Evolutionary conservation across 2,113 vertebrate species (phyloP).

Genomic region (Anser cygnoides): DNA sequence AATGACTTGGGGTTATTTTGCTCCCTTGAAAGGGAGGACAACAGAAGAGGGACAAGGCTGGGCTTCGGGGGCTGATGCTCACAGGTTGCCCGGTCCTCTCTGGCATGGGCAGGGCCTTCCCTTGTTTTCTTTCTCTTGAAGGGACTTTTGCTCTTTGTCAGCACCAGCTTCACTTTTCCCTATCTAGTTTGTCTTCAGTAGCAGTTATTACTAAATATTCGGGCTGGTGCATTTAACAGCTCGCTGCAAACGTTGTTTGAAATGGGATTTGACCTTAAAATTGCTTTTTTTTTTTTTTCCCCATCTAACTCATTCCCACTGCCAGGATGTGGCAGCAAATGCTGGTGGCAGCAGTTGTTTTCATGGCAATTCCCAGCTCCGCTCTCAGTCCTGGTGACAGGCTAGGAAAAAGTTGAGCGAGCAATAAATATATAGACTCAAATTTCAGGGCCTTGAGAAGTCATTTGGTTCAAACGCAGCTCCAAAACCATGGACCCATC

Average conservation of each 20-base stretch:
- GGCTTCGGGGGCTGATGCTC: background rate
- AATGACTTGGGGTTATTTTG: background rate
- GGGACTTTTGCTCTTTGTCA: background rate
- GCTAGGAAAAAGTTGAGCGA: background rate
- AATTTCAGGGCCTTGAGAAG: slow-evolving; percentile 3
- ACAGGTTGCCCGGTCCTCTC: background rate
- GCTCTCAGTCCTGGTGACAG: background rate
- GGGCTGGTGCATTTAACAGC: background rate
- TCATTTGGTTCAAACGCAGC: background rate
- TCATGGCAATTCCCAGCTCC: background rate
- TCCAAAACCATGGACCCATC: background rate
- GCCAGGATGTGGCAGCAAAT: background rate
- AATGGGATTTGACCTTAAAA: background rate
- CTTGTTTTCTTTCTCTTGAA: background rate
- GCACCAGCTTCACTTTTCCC: background rate
- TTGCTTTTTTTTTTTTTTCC: too few relatives aligned
- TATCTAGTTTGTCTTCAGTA: background rate
- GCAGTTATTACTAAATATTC: background rate
- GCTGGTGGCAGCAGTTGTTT: background rate
- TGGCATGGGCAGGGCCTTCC: background rate
- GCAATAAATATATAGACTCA: background rate
- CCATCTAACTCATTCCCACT: background rate
- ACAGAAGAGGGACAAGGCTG: background rate
- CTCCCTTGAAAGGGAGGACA: background rate
- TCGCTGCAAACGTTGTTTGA: background rate